A percentile compares a stretch with the other conserved stretches of the same genome.
Evolutionary conservation across 2,888 invertebrate species (phyloP).

Genomic region (Apamea monoglypha): DNA sequence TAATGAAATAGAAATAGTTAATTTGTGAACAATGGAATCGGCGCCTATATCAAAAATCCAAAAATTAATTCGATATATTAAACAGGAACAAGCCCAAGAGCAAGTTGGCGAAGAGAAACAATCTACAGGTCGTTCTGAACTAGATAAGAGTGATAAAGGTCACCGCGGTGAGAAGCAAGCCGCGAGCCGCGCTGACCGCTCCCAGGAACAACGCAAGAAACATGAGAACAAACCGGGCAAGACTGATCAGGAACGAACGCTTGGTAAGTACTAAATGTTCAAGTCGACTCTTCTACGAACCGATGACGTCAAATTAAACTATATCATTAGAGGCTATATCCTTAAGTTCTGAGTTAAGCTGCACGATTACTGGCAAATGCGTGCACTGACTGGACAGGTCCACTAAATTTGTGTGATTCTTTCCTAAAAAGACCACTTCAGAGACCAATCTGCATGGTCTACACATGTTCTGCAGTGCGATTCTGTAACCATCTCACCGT

Average conservation of each 20-base stretch:
- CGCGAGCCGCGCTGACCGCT: conserved; percentile 80
- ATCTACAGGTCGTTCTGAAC: conserved; percentile 93
- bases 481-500: too few species aligned
- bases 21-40: too few species aligned
- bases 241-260: conserved; percentile 93
- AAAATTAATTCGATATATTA: not conserved
- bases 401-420: too few species aligned
- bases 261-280: conserved; percentile 83
- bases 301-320: not conserved
- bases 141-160: conserved; percentile 93
- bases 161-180: conserved; percentile 91
- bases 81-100: conserved; percentile 90
- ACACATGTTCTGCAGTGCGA: too few species aligned
- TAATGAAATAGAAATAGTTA: too few species aligned
- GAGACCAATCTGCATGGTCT: too few species aligned
- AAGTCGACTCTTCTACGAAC: not conserved
- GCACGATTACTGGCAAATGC: too few species aligned
- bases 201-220: conserved; percentile 83
- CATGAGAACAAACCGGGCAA: conserved; percentile 93
- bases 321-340: not conserved
- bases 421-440: too few species aligned
- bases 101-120: conserved; percentile 91
- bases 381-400: too few species aligned
- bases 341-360: too few species aligned
- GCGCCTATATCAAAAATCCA: too few species aligned